Conservation (phyloP, 2,888 invertebrate species). For the Vesta saturnalis region DNA sequence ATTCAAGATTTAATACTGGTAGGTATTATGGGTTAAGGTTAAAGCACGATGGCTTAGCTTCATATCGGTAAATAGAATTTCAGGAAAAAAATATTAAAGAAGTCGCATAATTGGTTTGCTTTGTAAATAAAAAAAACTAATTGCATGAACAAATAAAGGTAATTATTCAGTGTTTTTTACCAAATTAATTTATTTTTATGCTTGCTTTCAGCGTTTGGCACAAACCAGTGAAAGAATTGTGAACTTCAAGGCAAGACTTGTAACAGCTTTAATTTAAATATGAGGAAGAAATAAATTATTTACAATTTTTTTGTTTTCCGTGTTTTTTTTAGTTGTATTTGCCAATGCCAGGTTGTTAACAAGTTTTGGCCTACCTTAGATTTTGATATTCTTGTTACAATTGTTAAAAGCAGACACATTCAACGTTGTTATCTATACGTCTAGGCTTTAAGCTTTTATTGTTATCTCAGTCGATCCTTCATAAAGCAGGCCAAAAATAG, state of each 20-base stretch:
- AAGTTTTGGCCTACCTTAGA: too few species aligned
- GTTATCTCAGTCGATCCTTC: not conserved
- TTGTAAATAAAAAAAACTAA: not conserved
- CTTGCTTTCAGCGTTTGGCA: constrained; percentile 74
- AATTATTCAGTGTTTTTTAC: constrained; percentile 1
- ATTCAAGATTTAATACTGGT: constrained; percentile 90
- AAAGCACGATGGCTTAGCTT: not conserved
- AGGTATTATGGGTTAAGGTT: constrained; percentile 53
- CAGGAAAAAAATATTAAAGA: constrained; percentile 7
- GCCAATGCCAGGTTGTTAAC: too few species aligned
- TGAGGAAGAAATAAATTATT: not conserved
- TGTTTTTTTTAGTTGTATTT: too few species aligned
- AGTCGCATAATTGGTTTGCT: not conserved
- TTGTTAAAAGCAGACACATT: too few species aligned
- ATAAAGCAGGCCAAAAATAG: not conserved
- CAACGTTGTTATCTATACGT: not conserved
- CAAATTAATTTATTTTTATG: constrained; percentile 34
- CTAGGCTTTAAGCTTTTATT: not conserved
- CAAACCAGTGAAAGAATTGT: constrained; percentile 92
- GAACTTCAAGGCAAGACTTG: constrained; percentile 92
- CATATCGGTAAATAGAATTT: not conserved
- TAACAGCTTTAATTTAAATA: constrained; percentile 86
- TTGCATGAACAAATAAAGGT: constrained; percentile 20
- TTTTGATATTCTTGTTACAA: too few species aligned
- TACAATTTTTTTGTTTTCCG: constrained; percentile 19